Percentiles rank a stretch among this genome's conserved stretches.
Evolutionary conservation across 2,797 vertebrate species (phyloP).

Genomic region (Orientallactaga sibirica): DNA sequence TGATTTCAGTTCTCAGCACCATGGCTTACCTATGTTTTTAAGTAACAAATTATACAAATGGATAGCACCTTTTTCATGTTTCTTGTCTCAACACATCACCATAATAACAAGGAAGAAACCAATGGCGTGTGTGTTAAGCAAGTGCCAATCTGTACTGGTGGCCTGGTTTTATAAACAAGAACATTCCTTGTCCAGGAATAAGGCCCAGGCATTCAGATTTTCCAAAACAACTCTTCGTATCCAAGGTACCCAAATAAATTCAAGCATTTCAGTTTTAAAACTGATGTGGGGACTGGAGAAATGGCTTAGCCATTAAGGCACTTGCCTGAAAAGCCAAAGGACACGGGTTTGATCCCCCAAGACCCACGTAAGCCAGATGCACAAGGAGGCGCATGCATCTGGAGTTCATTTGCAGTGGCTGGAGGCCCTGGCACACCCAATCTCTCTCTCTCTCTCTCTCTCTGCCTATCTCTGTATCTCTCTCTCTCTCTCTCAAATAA

Average conservation of each 20-base stretch:
- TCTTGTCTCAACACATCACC: background rate
- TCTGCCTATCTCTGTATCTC: too few species aligned
- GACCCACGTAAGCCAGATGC: too few species aligned
- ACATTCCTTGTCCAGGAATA: slow-evolving; percentile 61
- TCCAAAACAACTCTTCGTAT: slow-evolving; percentile 79
- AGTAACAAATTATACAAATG: slow-evolving; percentile 16
- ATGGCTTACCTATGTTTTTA: slow-evolving; percentile 35
- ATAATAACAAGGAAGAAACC: slow-evolving; percentile 36
- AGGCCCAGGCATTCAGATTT: slow-evolving; percentile 67
- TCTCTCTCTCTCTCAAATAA: too few species aligned
- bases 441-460: too few species aligned
- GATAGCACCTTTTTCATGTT: background rate
- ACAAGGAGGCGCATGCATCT: too few species aligned
- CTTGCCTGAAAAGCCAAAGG: too few species aligned
- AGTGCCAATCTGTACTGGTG: slow-evolving; percentile 9
- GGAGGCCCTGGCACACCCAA: too few species aligned
- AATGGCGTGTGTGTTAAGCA: background rate
- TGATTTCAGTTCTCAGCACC: slow-evolving; percentile 25
- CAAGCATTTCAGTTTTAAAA: slow-evolving; percentile 63
- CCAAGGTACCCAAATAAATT: slow-evolving; percentile 74
- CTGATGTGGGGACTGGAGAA: background rate
- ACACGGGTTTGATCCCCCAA: too few species aligned
- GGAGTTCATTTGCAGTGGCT: too few species aligned
- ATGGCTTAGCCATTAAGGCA: too few species aligned
- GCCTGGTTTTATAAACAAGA: slow-evolving; percentile 67